phyloP scores from a whole-genome alignment of 2,113 vertebrate genomes.

The Tinamus guttatus region DNA sequence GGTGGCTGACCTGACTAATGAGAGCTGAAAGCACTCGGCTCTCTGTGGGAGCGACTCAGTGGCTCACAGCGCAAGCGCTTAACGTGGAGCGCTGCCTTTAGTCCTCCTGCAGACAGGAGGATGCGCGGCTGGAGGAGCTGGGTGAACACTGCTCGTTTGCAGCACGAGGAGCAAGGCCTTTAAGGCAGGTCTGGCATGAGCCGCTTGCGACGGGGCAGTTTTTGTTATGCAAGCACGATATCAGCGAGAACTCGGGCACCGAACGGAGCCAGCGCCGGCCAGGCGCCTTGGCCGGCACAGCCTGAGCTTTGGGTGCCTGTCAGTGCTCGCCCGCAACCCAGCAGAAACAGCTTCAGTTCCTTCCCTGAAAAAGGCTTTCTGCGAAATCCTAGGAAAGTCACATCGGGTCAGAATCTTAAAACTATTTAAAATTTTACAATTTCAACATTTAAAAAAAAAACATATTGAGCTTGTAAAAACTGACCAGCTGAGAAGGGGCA shows the following conservation, averaged over 20 bases:
- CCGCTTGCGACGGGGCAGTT: background rate
- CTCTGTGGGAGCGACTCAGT: background rate
- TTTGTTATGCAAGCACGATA: background rate
- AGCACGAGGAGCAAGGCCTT: background rate
- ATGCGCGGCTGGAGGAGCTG: background rate
- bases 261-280: background rate
- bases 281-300: background rate
- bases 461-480: rapidly evolving
- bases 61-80: background rate
- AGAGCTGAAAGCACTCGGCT: background rate
- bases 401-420: background rate
- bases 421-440: background rate
- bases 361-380: background rate
- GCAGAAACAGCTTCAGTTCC: background rate
- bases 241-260: background rate
- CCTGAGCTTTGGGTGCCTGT: rapidly evolving
- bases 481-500: background rate
- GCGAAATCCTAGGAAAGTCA: background rate
- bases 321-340: background rate
- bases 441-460: background rate
- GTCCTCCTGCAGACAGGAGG: background rate
- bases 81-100: background rate
- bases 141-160: background rate
- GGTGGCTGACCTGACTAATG: background rate
- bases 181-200: background rate